Base-by-base conservation (phyloP, 2,888 invertebrate genomes). In the Oegoconia quadripuncta region DNA sequence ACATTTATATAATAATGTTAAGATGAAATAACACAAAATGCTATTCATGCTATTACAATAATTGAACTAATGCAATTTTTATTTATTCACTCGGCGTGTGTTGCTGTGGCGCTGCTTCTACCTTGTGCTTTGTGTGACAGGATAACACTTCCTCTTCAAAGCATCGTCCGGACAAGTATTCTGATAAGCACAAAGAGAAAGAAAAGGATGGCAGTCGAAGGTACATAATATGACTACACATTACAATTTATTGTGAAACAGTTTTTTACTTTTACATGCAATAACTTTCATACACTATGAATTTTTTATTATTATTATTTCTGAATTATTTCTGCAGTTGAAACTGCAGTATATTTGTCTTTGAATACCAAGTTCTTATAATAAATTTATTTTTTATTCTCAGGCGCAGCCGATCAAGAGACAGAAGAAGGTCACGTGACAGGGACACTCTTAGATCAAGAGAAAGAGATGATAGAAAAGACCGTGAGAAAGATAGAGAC, bases 81-180 rank as follows among this genome's bases (percentile, higher is more conserved):
- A 81, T 86, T 87, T 86, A 86, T 81, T 86, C 86, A 84, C 76
- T 83, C 80, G 83, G 83, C 87, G 87, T 87, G 83, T 88, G 87
- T 84, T 87, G 88, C 86, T 84, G 88, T 88, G 87, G 86, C 82
- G 87, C 84, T 84, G 87, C 87, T 88, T 86, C 88, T 88, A 88
- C 88, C 87, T 88, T 88, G 88, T 88, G 88, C 88, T 88, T 88
- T 88, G 88, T 88, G 86, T 88, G 87, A 88, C 88, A 88, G 88
- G 88, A 88, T 81, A 87, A 76, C 78, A 82, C 82, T 75, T 76
- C 84, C 77, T 83, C 88, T 71, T 83, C 88, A 72, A 88, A 87
- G 79, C 86, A 88, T 74, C 87, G 86, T 58, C 77, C 82, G 64
- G 88, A 88, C 79, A 88, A 87, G 80, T 75, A 86, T 76, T 82